Evolutionary conservation across 2,888 invertebrate genomes (phyloP).

Genomic region (Callinectes sapidus): DNA sequence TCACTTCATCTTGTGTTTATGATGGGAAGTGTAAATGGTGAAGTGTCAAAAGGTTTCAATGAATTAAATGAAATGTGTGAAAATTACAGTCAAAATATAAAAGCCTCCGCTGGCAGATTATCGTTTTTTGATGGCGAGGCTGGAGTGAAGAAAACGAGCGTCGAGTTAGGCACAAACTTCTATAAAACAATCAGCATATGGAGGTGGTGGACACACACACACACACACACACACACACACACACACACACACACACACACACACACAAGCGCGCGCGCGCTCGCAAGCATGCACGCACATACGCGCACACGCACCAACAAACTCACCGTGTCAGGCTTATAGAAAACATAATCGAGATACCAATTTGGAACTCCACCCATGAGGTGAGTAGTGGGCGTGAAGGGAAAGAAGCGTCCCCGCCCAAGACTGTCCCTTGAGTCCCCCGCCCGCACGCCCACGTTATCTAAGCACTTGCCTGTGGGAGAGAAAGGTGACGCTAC

Average conservation of each 20-base stretch:
- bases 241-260: no score
- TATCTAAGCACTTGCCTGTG: slow-evolving; percentile 86
- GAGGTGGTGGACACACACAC: no score
- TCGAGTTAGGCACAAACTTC: neutral
- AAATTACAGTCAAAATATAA: no score
- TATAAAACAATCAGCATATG: neutral
- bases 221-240: no score
- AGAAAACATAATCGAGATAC: slow-evolving; percentile 96
- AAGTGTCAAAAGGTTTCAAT: no score
- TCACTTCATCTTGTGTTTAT: no score
- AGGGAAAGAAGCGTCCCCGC: slow-evolving; percentile 94
- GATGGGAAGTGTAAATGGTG: no score
- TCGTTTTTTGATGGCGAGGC: neutral
- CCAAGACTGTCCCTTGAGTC: slow-evolving; percentile 90
- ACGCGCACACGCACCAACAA: no score
- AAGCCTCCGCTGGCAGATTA: neutral
- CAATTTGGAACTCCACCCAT: slow-evolving; percentile 89
- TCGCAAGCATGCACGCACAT: no score
- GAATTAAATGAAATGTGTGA: no score
- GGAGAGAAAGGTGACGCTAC: neutral
- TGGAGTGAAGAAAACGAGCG: neutral
- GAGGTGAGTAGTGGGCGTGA: slow-evolving; percentile 93
- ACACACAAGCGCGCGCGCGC: no score
- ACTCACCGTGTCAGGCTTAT: slow-evolving; percentile 78
- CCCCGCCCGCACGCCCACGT: slow-evolving; percentile 89